phyloP scores from a whole-genome alignment of 2,797 vertebrate genomes.

The Platalea minor region DNA sequence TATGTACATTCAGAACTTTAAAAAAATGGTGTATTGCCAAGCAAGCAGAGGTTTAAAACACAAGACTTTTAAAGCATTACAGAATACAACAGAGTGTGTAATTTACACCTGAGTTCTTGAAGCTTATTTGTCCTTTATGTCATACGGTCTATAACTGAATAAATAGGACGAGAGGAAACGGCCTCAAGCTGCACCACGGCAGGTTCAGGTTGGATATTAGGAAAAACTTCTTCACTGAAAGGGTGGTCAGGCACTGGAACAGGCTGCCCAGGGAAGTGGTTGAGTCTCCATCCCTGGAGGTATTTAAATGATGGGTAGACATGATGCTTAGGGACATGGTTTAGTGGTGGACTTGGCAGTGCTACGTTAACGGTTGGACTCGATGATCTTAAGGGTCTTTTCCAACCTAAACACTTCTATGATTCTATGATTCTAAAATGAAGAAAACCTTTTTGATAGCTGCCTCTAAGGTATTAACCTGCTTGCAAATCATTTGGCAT shows the following conservation, averaged over 20 bases:
- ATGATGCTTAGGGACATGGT: no score
- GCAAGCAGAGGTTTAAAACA: background rate
- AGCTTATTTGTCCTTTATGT: background rate
- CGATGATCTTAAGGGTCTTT: no score
- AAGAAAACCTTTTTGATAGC: background rate
- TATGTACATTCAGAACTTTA: background rate
- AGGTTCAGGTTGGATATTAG: no score
- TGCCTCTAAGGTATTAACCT: background rate
- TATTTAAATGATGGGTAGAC: no score
- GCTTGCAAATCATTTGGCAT: background rate
- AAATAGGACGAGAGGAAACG: background rate
- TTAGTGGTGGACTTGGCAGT: no score
- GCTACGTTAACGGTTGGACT: no score
- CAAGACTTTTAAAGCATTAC: background rate
- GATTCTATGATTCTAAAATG: background rate
- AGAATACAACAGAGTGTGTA: background rate
- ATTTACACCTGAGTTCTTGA: background rate
- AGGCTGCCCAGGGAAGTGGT: no score
- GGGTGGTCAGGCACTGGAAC: no score
- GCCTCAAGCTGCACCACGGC: no score
- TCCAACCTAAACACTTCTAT: no score
- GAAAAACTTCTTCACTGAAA: no score
- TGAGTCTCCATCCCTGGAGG: no score
- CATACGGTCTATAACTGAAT: conserved; percentile 37
- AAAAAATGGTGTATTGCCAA: background rate